phyloP scores from a whole-genome alignment of 1,140 invertebrate species.

The Doryteuthis pealeii region DNA sequence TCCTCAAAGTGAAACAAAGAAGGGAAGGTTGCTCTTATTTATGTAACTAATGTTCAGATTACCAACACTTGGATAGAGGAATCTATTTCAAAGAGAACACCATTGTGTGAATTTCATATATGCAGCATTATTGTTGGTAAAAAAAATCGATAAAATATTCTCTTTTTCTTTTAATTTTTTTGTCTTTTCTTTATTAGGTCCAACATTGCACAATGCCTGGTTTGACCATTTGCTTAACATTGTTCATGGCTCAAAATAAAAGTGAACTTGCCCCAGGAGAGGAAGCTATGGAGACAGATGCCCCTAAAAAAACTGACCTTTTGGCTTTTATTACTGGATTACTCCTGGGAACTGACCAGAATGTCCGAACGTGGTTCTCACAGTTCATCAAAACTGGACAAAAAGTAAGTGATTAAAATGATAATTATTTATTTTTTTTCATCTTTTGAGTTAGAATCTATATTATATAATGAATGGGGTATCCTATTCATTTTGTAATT shows the following conservation, averaged over 20 bases:
- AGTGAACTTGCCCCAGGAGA: conserved; percentile 11
- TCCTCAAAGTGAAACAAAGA: too few relatives aligned
- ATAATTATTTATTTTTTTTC: not conserved
- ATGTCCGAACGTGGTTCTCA: conserved; percentile 87
- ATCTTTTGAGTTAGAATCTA: not conserved
- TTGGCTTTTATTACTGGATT: conserved; percentile 89
- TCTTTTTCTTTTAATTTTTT: too few relatives aligned
- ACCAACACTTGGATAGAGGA: too few relatives aligned
- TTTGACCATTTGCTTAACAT: conserved; percentile 76
- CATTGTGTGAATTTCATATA: too few relatives aligned
- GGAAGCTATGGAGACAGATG: conserved; percentile 4
- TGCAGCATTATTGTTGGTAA: too few relatives aligned
- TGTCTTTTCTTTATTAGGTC: conserved; percentile 59
- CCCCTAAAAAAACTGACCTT: conserved; percentile 58
- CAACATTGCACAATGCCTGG: conserved; percentile 88
- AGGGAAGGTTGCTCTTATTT: too few relatives aligned
- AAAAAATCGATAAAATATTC: too few relatives aligned
- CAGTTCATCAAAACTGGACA: conserved; percentile 87
- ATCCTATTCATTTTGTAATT: too few relatives aligned
- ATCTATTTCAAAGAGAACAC: too few relatives aligned
- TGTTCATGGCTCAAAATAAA: conserved; percentile 58
- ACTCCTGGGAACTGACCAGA: conserved; percentile 85
- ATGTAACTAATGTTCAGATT: too few relatives aligned
- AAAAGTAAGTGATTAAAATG: conserved; percentile 72
- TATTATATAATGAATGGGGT: too few relatives aligned